phyloP scores from a whole-genome alignment of 1,140 invertebrate genomes.

The Formica selysi region DNA sequence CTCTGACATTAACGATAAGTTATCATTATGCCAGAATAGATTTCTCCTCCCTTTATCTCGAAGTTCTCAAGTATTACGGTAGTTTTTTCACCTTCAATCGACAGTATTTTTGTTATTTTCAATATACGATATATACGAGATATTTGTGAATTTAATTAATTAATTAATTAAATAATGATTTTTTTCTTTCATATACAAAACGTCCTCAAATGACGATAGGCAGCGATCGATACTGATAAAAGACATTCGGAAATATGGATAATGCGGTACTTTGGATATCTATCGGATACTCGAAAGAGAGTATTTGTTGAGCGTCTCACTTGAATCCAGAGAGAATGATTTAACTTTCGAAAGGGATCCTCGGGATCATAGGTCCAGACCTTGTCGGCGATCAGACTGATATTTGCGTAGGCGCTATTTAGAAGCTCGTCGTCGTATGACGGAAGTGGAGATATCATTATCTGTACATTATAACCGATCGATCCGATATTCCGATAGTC shows the following conservation, averaged over 20 bases:
- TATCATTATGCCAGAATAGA: conserved; percentile 47
- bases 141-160: not conserved
- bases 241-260: not conserved
- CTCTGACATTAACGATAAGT: conserved; percentile 72
- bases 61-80: not conserved
- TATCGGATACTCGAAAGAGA: conserved; percentile 13
- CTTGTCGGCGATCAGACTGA: conserved; percentile 81
- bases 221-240: not conserved
- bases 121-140: not conserved
- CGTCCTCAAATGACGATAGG: not conserved
- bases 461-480: conserved; percentile 78
- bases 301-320: conserved; percentile 69
- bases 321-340: conserved; percentile 81
- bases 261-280: not conserved
- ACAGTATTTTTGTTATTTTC: not conserved
- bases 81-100: conserved; percentile 6
- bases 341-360: conserved; percentile 81
- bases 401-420: conserved; percentile 82
- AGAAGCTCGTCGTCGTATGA: conserved; percentile 82
- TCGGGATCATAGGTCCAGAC: conserved; percentile 79
- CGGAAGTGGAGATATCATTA: conserved; percentile 82
- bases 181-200: not conserved
- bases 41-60: not conserved
- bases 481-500: conserved; percentile 34
- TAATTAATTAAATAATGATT: not conserved